A percentile compares a stretch with the other conserved stretches of the same genome.
These are phyloP conservation scores for Notarius quadriscutis DNA, from an alignment of 2,113 vertebrate genomes.

Conservation along the genomic window DNA sequence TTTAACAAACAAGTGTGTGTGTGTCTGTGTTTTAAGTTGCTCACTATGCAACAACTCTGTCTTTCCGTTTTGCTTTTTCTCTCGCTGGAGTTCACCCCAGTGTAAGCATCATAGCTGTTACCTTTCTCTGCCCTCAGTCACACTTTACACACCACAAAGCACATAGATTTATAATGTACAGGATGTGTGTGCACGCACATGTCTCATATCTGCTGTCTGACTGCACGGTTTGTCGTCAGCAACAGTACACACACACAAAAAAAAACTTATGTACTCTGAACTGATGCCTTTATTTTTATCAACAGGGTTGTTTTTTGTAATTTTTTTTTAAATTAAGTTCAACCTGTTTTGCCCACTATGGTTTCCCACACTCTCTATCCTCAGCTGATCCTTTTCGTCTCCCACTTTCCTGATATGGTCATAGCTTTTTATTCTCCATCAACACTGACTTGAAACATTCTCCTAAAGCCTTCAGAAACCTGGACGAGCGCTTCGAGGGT, in stretches of 20 bases:
- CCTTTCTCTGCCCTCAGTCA: background rate
- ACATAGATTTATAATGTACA: background rate
- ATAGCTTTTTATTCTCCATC: background rate
- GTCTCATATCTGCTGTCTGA: background rate
- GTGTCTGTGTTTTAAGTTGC: background rate
- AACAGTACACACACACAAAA: background rate
- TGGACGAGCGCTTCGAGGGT: background rate
- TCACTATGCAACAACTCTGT: background rate
- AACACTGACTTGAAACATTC: background rate
- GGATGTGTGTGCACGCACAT: conserved; percentile 14
- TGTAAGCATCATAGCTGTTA: background rate
- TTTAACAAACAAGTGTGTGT: background rate
- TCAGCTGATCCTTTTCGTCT: background rate
- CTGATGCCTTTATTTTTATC: background rate
- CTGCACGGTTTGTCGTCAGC: background rate
- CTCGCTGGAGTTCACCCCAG: background rate
- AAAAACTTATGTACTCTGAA: background rate
- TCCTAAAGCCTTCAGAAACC: background rate
- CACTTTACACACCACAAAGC: background rate
- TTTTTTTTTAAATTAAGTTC: background rate
- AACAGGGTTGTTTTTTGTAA: background rate
- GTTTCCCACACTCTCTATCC: background rate
- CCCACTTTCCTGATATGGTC: background rate
- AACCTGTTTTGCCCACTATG: background rate
- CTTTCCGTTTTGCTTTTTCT: background rate